phyloP scores from a whole-genome alignment of 2,113 vertebrate species.

The Tachycineta bicolor region DNA sequence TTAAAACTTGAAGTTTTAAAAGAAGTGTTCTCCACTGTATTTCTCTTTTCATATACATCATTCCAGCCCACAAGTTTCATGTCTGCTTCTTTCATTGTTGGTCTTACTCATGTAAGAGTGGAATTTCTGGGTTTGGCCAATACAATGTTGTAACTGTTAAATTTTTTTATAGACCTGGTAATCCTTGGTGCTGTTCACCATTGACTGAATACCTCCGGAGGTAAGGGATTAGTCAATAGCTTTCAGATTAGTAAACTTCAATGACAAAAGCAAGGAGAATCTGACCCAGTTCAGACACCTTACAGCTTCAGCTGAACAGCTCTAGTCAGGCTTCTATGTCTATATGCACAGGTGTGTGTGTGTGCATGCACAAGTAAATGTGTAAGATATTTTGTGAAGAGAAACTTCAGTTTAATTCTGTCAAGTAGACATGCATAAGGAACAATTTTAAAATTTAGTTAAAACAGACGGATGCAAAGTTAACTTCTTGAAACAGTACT shows the following conservation, averaged over 20 bases:
- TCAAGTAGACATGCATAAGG: background rate
- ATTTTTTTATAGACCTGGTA: background rate
- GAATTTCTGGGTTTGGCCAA: background rate
- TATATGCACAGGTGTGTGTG: accelerated
- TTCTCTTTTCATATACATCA: background rate
- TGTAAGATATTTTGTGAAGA: background rate
- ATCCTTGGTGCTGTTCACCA: background rate
- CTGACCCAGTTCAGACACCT: background rate
- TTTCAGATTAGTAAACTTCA: background rate
- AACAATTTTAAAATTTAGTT: background rate
- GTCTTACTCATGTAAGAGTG: background rate
- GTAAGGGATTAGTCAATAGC: background rate
- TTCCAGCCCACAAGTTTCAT: background rate
- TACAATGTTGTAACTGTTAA: background rate
- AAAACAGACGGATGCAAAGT: background rate
- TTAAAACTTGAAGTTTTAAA: background rate
- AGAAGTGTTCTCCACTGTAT: background rate
- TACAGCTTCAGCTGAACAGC: background rate
- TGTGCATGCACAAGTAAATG: accelerated
- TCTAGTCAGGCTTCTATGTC: background rate
- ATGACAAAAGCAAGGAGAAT: background rate
- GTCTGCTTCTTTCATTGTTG: background rate
- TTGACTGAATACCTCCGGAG: background rate
- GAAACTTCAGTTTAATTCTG: background rate
- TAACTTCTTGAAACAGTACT: background rate